A percentile compares a stretch with the other conserved stretches of the same genome.
Conservation (phyloP, 2,113 vertebrate genomes). For the Ailurus styani region DNA sequence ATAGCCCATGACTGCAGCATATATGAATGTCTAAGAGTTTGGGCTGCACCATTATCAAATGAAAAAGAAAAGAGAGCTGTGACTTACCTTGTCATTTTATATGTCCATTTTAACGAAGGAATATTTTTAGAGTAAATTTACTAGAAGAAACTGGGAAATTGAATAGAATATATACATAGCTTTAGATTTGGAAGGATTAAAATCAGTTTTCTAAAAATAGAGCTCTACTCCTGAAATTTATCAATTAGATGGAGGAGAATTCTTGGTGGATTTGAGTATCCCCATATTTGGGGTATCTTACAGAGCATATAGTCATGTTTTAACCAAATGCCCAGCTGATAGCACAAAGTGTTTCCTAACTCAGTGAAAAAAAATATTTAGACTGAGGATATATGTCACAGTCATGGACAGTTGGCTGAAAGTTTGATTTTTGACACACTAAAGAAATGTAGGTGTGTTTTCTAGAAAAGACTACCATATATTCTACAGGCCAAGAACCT, state of each 20-base stretch:
- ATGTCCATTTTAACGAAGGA: not conserved
- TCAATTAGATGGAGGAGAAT: not conserved
- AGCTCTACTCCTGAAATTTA: not conserved
- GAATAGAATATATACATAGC: constrained; percentile 17
- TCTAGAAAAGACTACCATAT: not conserved
- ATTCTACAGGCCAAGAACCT: not conserved
- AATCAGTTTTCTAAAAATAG: not conserved
- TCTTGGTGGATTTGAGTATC: not conserved
- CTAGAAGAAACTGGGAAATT: not conserved
- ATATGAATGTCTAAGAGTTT: not conserved
- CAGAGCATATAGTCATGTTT: not conserved
- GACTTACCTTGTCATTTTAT: not conserved
- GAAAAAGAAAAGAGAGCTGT: not conserved
- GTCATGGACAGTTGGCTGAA: not conserved
- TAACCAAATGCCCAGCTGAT: not conserved
- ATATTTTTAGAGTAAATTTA: not conserved
- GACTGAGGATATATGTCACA: not conserved
- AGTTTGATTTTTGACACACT: not conserved
- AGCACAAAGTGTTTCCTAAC: constrained; percentile 8
- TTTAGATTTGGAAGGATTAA: not conserved
- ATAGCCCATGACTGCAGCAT: not conserved
- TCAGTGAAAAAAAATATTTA: not conserved
- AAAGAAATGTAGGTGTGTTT: not conserved
- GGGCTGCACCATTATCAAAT: not conserved
- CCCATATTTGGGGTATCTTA: not conserved